Evolutionary conservation across 2,113 vertebrate genomes (phyloP), one percentile per base, ranked within the genome.

Genomic region (Argyrosomus japonicus): DNA sequence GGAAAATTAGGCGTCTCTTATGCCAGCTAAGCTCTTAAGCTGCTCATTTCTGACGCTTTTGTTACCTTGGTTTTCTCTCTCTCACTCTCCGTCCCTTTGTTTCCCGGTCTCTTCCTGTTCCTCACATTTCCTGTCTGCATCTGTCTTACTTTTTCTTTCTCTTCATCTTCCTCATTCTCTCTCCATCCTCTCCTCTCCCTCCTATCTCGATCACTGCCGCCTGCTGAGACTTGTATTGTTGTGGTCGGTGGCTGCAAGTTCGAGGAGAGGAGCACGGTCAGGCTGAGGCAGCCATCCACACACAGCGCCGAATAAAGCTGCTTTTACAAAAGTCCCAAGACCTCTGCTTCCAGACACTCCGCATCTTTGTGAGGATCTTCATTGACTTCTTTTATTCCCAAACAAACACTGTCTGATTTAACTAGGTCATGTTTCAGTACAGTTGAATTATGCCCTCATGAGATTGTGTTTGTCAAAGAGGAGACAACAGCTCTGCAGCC

Each of bases 41-140:
- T 91, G 92, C 92, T 93, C 90, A 93, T 92, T 92, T 92, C 79
- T 72, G 70, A 69, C 17, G 61, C 90, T 81, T 94, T 93, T 89
- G 90, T 90, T 95, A 86, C 88, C 87, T 78, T 77, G 78, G 58
- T 68, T 85, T 84, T 85, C 29, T 69, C 21, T 56, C 63, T 69
- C 19, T 27, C 32, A 17, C 47, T 56, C 58, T 60, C 68, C 75
- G 75, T 78, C 56, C 65, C 6, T 79, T 54, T 80, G 14, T 57
- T 27, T 67, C 50, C 54, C 40, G 68, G 14, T 51, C 50, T 60
- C 25, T 19, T 25, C 14, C 80, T 51, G n/a, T 45, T 23, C 40
- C 57, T 45, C 32, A 45, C 43, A 18, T 64, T 73, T 74, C 17
- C 50, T 21, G 21, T 32, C 29, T 54, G 57, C 54, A 9, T 75